These are phyloP conservation scores for Ptilonorhynchus violaceus DNA, from an alignment of 2,113 vertebrate species.

Conservation along the genomic window DNA sequence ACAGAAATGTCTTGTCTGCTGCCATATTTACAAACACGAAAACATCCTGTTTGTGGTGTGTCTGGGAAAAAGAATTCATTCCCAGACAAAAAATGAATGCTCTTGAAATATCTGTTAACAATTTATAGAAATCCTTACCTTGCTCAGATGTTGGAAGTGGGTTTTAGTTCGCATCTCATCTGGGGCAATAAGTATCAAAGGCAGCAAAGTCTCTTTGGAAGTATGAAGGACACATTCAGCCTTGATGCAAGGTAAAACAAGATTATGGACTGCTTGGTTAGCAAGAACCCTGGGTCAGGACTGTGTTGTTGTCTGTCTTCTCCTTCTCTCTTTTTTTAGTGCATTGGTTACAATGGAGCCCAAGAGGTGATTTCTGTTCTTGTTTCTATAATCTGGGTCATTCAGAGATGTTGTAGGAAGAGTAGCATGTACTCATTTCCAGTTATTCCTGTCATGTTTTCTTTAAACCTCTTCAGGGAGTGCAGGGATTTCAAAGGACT, in stretches of 20 bases:
- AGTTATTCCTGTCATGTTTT: not conserved
- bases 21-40: not conserved
- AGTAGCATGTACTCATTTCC: not conserved
- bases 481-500: not conserved
- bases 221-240: not conserved
- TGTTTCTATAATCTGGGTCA: not conserved
- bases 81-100: not conserved
- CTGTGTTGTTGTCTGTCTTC: not conserved
- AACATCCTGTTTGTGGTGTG: not conserved
- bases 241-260: not conserved
- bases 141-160: not conserved
- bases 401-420: not conserved
- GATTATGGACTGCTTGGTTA: not conserved
- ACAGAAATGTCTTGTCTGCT: not conserved
- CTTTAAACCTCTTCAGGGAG: not conserved
- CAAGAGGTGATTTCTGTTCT: not conserved
- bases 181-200: not conserved
- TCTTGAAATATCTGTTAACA: not conserved
- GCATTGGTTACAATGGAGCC: not conserved
- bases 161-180: not conserved
- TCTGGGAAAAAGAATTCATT: not conserved
- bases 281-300: not conserved
- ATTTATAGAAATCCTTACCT: conserved; percentile 35
- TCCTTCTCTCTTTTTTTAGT: not conserved
- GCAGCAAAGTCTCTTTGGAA: not conserved